Evolutionary conservation across 2,113 vertebrate species (phyloP).

Genomic region (Pseudolaguvia tuberculata): DNA sequence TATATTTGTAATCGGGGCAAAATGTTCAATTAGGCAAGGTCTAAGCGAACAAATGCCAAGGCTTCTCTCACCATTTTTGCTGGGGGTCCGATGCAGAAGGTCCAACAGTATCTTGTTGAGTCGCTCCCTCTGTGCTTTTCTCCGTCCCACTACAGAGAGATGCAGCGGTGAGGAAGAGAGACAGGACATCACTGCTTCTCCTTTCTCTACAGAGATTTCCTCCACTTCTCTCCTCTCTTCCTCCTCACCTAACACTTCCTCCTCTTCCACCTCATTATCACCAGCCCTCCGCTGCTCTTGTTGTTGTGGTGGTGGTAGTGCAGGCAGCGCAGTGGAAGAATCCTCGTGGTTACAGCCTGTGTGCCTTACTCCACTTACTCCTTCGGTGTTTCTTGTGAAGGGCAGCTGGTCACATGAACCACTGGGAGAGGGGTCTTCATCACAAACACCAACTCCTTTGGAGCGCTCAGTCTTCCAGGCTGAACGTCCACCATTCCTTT

Average conservation of each 20-base stretch:
- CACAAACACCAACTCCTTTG: conserved; percentile 66
- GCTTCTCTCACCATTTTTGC: conserved; percentile 84
- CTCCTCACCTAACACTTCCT: conserved; percentile 58
- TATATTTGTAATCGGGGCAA: no score
- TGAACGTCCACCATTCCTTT: conserved; percentile 91
- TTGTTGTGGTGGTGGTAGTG: conserved; percentile 35
- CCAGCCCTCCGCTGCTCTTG: conserved; percentile 53
- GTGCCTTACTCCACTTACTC: conserved; percentile 53
- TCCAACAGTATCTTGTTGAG: conserved; percentile 92
- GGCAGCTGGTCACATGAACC: conserved; percentile 53
- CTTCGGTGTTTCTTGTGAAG: conserved; percentile 40
- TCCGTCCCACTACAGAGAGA: conserved; percentile 66
- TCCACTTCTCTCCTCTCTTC: conserved; percentile 72
- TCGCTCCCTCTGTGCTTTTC: conserved; percentile 82
- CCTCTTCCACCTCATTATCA: conserved; percentile 50
- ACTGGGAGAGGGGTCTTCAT: conserved; percentile 63
- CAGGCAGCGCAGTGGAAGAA: conserved; percentile 39
- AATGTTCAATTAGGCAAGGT: no score
- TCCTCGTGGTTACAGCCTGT: conserved; percentile 53
- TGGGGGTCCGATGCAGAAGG: conserved; percentile 89
- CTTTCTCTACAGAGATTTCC: conserved; percentile 53
- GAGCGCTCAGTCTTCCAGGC: conserved; percentile 92
- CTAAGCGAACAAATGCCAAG: neutral
- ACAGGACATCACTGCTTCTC: conserved; percentile 57
- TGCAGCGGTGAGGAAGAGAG: conserved; percentile 63